Conservation (phyloP, 2,113 vertebrate species). For the Martes martes region DNA sequence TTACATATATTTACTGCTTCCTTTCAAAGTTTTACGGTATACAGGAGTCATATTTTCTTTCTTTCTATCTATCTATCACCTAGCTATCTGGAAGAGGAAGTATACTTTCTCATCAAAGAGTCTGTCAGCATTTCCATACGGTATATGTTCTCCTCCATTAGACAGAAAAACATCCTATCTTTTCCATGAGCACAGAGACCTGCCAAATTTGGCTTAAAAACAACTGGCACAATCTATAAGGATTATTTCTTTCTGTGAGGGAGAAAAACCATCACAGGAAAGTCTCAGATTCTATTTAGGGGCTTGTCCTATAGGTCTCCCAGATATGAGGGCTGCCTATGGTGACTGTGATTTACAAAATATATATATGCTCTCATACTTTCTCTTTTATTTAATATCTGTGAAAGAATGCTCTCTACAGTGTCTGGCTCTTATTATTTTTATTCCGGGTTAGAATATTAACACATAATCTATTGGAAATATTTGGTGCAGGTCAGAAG, state of each 20-base stretch:
- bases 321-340: not conserved
- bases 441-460: not conserved
- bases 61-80: no score
- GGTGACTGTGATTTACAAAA: not conserved
- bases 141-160: not conserved
- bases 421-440: not conserved
- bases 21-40: not conserved
- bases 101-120: not conserved
- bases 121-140: not conserved
- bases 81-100: not conserved
- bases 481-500: not conserved
- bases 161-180: not conserved
- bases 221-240: not conserved
- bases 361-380: not conserved
- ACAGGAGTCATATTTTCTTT: not conserved
- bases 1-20: not conserved
- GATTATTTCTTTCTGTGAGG: not conserved
- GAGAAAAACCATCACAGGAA: not conserved
- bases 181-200: not conserved
- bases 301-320: not conserved
- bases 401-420: not conserved
- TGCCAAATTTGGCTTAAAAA: not conserved
- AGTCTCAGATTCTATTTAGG: not conserved
- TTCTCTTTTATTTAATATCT: not conserved
- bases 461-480: not conserved